Conservation (phyloP, 2,113 vertebrate genomes). For the Onychostruthus taczanowskii region DNA sequence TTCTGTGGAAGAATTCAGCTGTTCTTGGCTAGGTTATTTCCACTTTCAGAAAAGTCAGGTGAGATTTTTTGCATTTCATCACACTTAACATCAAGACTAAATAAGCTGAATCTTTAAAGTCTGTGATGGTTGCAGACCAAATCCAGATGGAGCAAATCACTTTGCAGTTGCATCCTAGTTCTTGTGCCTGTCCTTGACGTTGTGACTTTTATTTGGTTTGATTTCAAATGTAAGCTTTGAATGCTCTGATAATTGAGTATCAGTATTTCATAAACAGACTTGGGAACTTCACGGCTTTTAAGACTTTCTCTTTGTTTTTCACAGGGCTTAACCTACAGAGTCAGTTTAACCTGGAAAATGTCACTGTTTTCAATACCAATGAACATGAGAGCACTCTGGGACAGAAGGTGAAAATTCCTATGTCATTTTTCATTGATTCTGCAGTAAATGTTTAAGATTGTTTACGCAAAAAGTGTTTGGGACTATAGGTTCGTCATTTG, state of each 20-base stretch:
- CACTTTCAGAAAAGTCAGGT: constrained; percentile 98
- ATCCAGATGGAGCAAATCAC: not conserved
- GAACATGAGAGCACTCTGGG: constrained; percentile 95
- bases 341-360: constrained; percentile 97
- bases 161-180: not conserved
- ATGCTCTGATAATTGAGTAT: not conserved
- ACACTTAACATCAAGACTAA: not conserved
- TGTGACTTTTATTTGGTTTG: not conserved
- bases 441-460: not conserved
- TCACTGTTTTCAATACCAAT: constrained; percentile 97
- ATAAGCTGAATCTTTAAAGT: not conserved
- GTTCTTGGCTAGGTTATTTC: constrained; percentile 95
- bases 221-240: not conserved
- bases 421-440: not conserved
- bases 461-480: not conserved
- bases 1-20: constrained; percentile 98
- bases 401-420: constrained; percentile 82
- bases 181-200: not conserved
- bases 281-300: not conserved
- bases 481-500: not conserved
- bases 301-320: not conserved
- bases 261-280: not conserved
- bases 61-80: constrained; percentile 33
- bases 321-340: constrained; percentile 96
- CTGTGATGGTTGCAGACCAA: not conserved